These are phyloP conservation scores for Agrotis ipsilon DNA, from an alignment of 2,888 invertebrate genomes.

Conservation along the genomic window DNA sequence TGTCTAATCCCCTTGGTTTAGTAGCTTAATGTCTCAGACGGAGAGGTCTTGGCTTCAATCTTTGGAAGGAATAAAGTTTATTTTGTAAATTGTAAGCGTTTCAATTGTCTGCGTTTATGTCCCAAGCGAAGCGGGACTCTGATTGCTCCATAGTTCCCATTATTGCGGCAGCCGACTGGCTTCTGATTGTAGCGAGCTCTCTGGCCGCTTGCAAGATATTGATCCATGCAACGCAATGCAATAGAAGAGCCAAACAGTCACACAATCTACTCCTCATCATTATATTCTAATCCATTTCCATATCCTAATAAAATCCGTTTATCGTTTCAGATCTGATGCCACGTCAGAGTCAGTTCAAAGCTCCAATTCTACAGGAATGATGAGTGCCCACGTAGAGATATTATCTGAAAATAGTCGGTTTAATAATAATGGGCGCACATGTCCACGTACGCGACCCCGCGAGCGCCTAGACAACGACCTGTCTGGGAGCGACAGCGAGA, in stretches of 20 bases:
- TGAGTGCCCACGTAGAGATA: slow-evolving; percentile 84
- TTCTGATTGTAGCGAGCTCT: slow-evolving; percentile 30
- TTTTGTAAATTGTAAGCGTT: slow-evolving; percentile 46
- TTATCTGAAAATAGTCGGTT: slow-evolving; percentile 82
- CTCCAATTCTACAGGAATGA: slow-evolving; percentile 89
- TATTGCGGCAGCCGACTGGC: slow-evolving; percentile 29
- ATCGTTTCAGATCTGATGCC: slow-evolving; percentile 83
- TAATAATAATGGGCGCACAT: slow-evolving; percentile 84
- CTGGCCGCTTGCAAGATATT: slow-evolving; percentile 34
- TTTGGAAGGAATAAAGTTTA: slow-evolving; percentile 55
- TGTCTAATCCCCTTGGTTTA: slow-evolving; percentile 66
- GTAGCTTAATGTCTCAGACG: slow-evolving; percentile 64
- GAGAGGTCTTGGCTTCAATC: slow-evolving; percentile 57
- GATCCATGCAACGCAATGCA: slow-evolving; percentile 30
- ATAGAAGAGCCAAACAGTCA: slow-evolving; percentile 11
- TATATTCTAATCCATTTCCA: slow-evolving; percentile 32
- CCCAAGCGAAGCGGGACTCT: slow-evolving; percentile 28
- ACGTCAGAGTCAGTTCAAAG: slow-evolving; percentile 90
- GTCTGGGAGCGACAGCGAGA: slow-evolving; percentile 88
- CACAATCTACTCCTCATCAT: slow-evolving; percentile 11
- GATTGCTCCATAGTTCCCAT: slow-evolving; percentile 58
- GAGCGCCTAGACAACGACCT: slow-evolving; percentile 88
- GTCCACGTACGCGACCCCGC: slow-evolving; percentile 81
- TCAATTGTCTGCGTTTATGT: slow-evolving; percentile 30
- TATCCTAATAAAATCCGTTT: slow-evolving; percentile 30